phyloP scores from a whole-genome alignment of 92 coral and sea anemone genomes.

The Isaurus tuberculatus region DNA sequence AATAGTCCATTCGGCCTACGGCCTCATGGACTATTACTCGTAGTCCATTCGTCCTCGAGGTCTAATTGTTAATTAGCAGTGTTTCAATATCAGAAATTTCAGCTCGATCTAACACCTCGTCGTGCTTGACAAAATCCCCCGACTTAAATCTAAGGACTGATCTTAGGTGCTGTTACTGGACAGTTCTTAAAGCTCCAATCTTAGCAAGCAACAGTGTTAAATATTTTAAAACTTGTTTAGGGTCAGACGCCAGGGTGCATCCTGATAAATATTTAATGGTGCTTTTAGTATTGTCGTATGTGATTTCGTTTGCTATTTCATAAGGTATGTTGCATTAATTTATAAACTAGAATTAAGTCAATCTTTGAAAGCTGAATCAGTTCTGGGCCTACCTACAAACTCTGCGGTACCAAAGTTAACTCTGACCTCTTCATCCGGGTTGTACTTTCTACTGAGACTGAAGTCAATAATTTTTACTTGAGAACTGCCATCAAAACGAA shows the following conservation, averaged over 20 bases:
- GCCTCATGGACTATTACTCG: too few relatives aligned
- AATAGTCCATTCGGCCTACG: too few relatives aligned
- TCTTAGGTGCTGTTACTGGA: background rate
- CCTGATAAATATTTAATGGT: too few relatives aligned
- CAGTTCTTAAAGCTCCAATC: background rate
- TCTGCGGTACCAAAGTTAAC: conserved; percentile 94
- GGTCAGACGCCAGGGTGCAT: too few relatives aligned
- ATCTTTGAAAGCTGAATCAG: background rate
- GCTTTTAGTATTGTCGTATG: too few relatives aligned
- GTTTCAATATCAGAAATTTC: background rate
- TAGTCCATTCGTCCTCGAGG: too few relatives aligned
- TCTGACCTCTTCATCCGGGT: conserved; percentile 79
- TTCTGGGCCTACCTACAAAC: conserved; percentile 75
- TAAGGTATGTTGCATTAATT: too few relatives aligned
- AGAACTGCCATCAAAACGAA: conserved; percentile 83
- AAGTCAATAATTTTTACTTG: conserved; percentile 87
- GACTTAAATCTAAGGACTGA: background rate
- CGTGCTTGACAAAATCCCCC: background rate
- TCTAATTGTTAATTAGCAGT: too few relatives aligned
- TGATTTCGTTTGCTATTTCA: too few relatives aligned
- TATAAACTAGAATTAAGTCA: too few relatives aligned
- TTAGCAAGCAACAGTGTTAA: too few relatives aligned
- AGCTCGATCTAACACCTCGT: background rate
- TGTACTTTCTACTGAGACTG: conserved; percentile 84
- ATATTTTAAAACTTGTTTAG: too few relatives aligned